Conservation (phyloP, 1,140 invertebrate genomes). For the Magallana ariakensis region DNA sequence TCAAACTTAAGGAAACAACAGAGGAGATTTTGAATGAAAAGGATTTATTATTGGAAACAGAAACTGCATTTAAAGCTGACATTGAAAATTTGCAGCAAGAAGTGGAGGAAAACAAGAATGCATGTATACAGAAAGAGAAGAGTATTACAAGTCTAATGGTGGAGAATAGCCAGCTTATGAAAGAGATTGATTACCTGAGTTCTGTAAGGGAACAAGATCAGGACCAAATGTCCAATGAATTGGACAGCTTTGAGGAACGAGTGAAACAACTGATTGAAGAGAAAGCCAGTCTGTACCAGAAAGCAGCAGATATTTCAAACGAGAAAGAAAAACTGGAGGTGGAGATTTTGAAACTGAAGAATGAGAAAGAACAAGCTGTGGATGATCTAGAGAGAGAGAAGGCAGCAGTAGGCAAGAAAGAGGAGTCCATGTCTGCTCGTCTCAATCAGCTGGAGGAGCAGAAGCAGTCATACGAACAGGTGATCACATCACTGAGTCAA, state of each 20-base stretch:
- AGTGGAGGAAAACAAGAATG: background rate
- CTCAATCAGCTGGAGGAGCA: conserved; percentile 11
- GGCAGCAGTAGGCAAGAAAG: background rate
- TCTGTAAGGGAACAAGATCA: conserved; percentile 25
- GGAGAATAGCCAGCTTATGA: conserved; percentile 48
- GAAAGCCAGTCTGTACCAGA: conserved; percentile 32
- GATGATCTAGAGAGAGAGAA: conserved; percentile 13
- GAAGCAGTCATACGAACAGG: conserved; percentile 8
- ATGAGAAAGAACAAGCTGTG: background rate
- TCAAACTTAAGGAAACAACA: background rate
- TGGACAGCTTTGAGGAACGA: conserved; percentile 26
- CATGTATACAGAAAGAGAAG: background rate
- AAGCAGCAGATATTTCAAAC: background rate
- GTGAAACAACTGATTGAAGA: conserved; percentile 37
- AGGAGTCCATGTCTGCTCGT: background rate
- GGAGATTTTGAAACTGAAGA: background rate
- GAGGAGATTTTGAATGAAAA: conserved; percentile 19
- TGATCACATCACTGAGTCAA: background rate
- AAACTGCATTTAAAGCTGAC: background rate
- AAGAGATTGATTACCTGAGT: conserved; percentile 46
- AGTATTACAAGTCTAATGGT: background rate
- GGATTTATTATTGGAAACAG: background rate
- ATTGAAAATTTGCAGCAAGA: conserved; percentile 30
- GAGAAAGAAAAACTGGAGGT: conserved; percentile 31
- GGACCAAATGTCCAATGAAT: conserved; percentile 29